Evolutionary conservation across 2,797 vertebrate genomes (phyloP), one percentile per base, ranked within the genome.

Genomic region (Merluccius polli): DNA sequence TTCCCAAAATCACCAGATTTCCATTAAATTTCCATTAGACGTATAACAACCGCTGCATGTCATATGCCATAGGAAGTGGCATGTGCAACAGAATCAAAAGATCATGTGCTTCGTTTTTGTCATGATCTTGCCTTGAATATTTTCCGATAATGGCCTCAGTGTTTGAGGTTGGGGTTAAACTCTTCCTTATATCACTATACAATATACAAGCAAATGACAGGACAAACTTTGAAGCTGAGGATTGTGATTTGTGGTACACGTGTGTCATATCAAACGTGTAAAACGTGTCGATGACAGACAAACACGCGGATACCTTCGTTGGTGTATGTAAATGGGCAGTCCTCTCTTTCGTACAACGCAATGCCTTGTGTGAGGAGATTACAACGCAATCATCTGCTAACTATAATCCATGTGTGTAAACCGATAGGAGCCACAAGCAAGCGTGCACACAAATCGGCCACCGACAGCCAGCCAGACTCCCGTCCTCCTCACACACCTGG

Each of bases 401-500:
- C 12, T 41, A 9, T 41, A 13, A 41, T 11, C 38, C 38, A 8
- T 35, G 38, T 41, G 38, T 41, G 38, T 1, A 2, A 41, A 13
- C 12, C 38, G 13, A 41, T 41, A 41, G 38, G 38, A 41, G 12
- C 11, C 38, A 10, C 38, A 0, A n/a, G n/a, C n/a, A n/a, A n/a
- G n/a, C n/a, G n/a, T n/a, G n/a, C n/a, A n/a, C n/a, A n/a, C n/a
- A n/a, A n/a, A n/a, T n/a, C n/a, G n/a, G n/a, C n/a, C n/a, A n/a
- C n/a, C n/a, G n/a, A n/a, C n/a, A n/a, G n/a, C n/a, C n/a, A 35
- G 36, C 36, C 36, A 35, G 33, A 35, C 36, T 1, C 10, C 36
- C 38, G 48, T 0, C 32, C 8, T 30, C 44, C 30, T 1, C 52
- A 10, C 29, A 82, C 16, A 87, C 95, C 92, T 92, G 38, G 92